These are phyloP conservation scores for Phylloscopus collybita DNA, from an alignment of 2,797 vertebrate species.

Conservation along the genomic window DNA sequence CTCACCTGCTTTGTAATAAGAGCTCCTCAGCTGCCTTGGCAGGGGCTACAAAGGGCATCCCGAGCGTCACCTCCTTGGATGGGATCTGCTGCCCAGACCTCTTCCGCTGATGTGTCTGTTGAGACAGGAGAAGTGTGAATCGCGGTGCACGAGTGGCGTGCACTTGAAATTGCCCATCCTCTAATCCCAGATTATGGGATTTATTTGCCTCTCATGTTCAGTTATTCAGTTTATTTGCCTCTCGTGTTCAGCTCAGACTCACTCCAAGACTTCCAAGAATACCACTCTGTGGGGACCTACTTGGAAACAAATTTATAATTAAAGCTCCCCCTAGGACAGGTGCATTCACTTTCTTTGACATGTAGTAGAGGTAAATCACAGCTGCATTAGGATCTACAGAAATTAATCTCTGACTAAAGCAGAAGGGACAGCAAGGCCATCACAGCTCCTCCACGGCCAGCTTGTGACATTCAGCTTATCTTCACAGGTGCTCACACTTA, in stretches of 20 bases:
- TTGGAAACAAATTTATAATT: background rate
- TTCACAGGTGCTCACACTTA: background rate
- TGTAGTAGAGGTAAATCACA: background rate
- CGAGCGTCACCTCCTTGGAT: background rate
- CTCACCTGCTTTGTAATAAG: conserved; percentile 69
- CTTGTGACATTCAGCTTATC: background rate
- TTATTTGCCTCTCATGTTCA: background rate
- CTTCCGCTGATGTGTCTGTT: background rate
- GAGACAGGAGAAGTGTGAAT: conserved; percentile 17
- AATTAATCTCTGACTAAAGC: background rate
- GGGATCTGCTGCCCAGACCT: background rate
- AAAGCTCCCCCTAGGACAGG: background rate
- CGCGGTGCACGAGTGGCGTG: background rate
- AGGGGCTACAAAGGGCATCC: conserved; percentile 37
- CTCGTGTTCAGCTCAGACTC: background rate
- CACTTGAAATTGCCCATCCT: background rate
- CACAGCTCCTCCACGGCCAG: background rate
- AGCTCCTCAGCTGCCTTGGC: conserved; percentile 64
- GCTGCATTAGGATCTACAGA: background rate
- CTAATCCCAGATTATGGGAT: background rate
- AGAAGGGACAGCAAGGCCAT: background rate
- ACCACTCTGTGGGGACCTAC: background rate
- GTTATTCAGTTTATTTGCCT: background rate
- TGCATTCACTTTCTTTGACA: background rate
- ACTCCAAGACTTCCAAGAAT: background rate